Percentiles rank a stretch among this genome's conserved stretches.
These are phyloP conservation scores for Chaetodon auriga DNA, from an alignment of 2,113 vertebrate species.

Conservation along the genomic window DNA sequence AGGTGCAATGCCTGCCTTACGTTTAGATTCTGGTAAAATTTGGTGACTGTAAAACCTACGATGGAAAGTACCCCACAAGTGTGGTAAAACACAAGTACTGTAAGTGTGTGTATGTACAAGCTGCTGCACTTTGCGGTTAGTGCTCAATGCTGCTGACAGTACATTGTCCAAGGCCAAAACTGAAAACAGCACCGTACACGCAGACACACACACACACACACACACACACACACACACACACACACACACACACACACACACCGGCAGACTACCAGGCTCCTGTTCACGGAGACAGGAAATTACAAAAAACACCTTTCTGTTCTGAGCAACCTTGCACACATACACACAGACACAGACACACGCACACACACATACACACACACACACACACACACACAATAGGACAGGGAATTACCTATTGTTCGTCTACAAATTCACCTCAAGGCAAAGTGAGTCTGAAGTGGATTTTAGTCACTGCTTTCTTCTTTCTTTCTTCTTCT, in stretches of 20 bases:
- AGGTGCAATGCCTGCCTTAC: too few relatives aligned
- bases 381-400: not conserved
- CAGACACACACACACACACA: not conserved
- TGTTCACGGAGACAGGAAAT: constrained; percentile 24
- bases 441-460: not conserved
- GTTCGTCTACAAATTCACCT: constrained; percentile 5
- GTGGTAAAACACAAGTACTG: not conserved
- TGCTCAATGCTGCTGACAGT: constrained; percentile 13
- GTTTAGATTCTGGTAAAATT: not conserved
- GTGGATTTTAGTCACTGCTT: not conserved
- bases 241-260: not conserved
- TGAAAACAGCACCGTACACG: not conserved
- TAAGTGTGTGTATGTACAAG: not conserved
- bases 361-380: not conserved
- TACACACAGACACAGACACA: too few relatives aligned
- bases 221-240: not conserved
- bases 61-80: not conserved
- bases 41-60: not conserved
- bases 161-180: constrained; percentile 12
- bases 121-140: not conserved
- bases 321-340: not conserved
- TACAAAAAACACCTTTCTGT: not conserved
- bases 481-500: not conserved
- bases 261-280: constrained; percentile 20
- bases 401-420: not conserved